Evolutionary conservation across 2,113 vertebrate genomes (phyloP).

Genomic region (Macquaria ambigua): DNA sequence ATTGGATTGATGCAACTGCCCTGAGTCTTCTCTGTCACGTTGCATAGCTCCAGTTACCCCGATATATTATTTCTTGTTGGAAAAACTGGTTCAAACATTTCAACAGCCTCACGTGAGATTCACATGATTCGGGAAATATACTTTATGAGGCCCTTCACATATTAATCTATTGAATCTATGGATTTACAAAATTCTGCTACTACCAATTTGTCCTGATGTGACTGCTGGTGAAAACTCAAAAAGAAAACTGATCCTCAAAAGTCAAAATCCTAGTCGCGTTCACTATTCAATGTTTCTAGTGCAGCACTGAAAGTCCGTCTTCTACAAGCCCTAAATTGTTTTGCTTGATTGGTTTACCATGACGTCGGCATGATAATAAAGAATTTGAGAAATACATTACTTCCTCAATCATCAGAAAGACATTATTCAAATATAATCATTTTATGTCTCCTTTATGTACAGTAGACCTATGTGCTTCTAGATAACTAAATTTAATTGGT

Average conservation of each 20-base stretch:
- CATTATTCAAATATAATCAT: background rate
- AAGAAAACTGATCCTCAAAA: background rate
- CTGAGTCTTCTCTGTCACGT: constrained; percentile 42
- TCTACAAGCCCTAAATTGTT: background rate
- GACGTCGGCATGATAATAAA: background rate
- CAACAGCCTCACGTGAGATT: background rate
- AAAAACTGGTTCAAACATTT: constrained; percentile 37
- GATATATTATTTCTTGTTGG: constrained; percentile 22
- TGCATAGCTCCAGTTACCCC: constrained; percentile 6
- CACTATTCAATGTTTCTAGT: background rate
- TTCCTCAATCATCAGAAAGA: background rate
- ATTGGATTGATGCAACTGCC: constrained; percentile 69
- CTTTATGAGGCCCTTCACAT: background rate
- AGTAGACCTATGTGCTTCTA: background rate
- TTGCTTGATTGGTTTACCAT: background rate
- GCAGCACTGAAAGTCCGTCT: background rate
- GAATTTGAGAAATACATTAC: no score
- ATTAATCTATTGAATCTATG: background rate
- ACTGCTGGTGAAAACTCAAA: background rate
- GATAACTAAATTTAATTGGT: background rate
- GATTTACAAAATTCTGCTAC: background rate
- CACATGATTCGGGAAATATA: background rate
- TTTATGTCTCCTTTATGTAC: background rate
- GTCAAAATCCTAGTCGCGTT: background rate
- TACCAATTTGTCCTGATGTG: background rate